Percentiles rank a stretch among this genome's conserved stretches.
Evolutionary conservation across 2,113 vertebrate species (phyloP).

Genomic region (Barbus barbus): DNA sequence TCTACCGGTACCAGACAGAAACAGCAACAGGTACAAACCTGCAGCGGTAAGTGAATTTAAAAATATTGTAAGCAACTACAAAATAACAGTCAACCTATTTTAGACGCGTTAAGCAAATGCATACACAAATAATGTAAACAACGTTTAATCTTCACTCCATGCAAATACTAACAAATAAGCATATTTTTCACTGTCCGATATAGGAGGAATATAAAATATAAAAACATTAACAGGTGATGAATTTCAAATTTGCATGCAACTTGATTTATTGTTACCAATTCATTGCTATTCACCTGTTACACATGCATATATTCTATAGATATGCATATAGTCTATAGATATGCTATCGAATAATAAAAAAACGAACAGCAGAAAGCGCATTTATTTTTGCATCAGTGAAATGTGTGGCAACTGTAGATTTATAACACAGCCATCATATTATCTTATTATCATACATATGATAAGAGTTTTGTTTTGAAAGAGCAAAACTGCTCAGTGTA

Average conservation of each 20-base stretch:
- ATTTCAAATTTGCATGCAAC: neutral
- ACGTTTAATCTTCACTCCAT: neutral
- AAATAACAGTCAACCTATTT: neutral
- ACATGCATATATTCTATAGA: no score
- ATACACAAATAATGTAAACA: neutral
- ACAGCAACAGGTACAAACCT: conserved; percentile 54
- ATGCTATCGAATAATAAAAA: no score
- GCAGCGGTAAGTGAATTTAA: conserved; percentile 65
- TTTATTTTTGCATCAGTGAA: neutral
- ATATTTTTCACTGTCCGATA: neutral
- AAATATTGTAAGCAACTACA: neutral
- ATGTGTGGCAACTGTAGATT: neutral
- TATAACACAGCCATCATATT: no score
- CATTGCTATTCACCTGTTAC: neutral
- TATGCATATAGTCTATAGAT: no score
- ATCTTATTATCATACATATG: no score
- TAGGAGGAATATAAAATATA: neutral
- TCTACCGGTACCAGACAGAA: conserved; percentile 55
- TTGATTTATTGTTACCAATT: neutral
- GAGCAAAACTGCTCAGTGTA: neutral
- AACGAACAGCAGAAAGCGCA: neutral
- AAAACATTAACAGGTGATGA: neutral
- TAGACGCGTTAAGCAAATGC: neutral
- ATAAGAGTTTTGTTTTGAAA: neutral
- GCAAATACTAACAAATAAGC: neutral